These are phyloP conservation scores for Pseudococcus jackbeardsleyi DNA, from an alignment of 2,888 invertebrate genomes.

Conservation along the genomic window DNA sequence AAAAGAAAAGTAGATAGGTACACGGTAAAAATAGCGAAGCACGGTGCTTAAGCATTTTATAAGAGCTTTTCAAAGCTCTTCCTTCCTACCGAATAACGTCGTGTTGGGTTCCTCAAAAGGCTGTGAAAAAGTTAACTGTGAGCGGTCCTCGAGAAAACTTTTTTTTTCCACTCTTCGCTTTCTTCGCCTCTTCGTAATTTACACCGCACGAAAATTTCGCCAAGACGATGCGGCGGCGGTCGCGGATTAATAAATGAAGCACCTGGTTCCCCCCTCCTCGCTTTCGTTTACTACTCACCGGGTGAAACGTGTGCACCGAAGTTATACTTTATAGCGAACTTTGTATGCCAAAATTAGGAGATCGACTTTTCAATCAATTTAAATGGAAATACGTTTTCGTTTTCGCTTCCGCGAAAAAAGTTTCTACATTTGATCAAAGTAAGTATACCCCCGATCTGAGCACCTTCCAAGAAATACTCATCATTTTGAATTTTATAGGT, in stretches of 20 bases:
- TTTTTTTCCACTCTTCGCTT: neutral
- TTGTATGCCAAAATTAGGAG: neutral
- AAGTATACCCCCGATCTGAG: neutral
- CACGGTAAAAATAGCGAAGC: slow-evolving; percentile 29
- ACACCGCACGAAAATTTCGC: neutral
- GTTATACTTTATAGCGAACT: neutral
- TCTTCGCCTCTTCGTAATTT: neutral
- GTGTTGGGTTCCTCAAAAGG: slow-evolving; percentile 37
- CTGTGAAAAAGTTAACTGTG: slow-evolving; percentile 14
- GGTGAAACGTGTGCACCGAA: neutral
- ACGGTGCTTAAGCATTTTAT: slow-evolving; percentile 48
- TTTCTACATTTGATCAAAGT: neutral
- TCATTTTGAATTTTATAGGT: neutral
- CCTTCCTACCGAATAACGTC: slow-evolving; percentile 26
- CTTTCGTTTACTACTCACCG: neutral
- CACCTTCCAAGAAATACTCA: neutral
- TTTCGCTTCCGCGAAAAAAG: neutral
- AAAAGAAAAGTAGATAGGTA: neutral
- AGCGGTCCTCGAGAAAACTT: slow-evolving; percentile 13
- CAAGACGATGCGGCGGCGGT: neutral
- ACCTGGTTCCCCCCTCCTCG: neutral
- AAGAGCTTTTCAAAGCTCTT: slow-evolving; percentile 32
- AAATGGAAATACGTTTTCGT: neutral
- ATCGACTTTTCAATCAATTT: slow-evolving; percentile 19
- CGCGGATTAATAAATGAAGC: slow-evolving; percentile 20